Conservation (phyloP, 1,140 invertebrate genomes). For the Condylostylus longicornis region DNA sequence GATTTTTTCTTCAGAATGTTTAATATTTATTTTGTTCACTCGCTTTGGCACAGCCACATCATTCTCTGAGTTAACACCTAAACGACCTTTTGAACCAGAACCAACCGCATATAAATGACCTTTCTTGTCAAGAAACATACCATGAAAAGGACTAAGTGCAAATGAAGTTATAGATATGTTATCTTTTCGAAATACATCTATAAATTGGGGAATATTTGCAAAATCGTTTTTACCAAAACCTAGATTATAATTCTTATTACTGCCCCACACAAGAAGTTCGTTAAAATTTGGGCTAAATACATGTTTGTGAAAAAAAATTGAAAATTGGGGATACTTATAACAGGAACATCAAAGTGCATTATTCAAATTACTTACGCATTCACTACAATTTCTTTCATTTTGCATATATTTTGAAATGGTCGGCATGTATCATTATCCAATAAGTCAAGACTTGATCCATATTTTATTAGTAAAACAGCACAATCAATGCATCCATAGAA, state of each 20-base stretch:
- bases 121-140: conserved; percentile 41
- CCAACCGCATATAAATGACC: conserved; percentile 51
- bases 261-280: conserved; percentile 51
- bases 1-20: conserved; percentile 26
- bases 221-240: conserved; percentile 33
- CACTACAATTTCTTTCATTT: too few species aligned
- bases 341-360: too few species aligned
- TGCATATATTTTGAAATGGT: conserved; percentile 24
- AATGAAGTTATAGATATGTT: conserved; percentile 32
- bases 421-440: conserved; percentile 21
- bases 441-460: conserved; percentile 28
- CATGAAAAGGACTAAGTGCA: conserved; percentile 49
- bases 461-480: conserved; percentile 41
- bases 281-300: conserved; percentile 11
- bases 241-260: conserved; percentile 54
- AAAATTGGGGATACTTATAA: not conserved
- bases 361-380: conserved; percentile 8
- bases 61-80: conserved; percentile 42
- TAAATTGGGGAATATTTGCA: conserved; percentile 17
- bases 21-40: conserved; percentile 34
- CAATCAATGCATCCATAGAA: conserved; percentile 52
- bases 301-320: not conserved
- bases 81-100: conserved; percentile 51
- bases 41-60: conserved; percentile 38
- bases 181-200: conserved; percentile 27